Percentiles rank a stretch among this genome's conserved stretches.
Evolutionary conservation across 2,888 invertebrate species (phyloP).

Genomic region (Rhamnusium bicolor): DNA sequence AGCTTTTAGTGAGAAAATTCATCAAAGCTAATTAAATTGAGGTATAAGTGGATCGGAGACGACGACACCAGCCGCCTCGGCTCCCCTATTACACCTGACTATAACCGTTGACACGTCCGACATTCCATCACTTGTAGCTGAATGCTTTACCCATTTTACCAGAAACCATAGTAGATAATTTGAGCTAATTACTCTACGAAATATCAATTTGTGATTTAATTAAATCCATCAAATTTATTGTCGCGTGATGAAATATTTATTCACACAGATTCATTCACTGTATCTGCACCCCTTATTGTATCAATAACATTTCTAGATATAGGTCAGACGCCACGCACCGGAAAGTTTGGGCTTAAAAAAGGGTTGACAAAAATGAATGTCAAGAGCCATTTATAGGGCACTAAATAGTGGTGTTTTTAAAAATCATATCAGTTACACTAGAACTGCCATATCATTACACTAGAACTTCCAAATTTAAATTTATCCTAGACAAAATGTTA

Average conservation of each 20-base stretch:
- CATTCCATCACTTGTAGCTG: slow-evolving; percentile 28
- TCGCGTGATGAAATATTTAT: background rate
- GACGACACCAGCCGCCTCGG: slow-evolving; percentile 17
- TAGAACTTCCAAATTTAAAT: no score
- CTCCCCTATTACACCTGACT: slow-evolving; percentile 35
- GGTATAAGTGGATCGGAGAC: slow-evolving; percentile 52
- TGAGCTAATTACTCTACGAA: slow-evolving; percentile 17
- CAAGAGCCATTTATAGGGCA: no score
- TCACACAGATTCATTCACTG: background rate
- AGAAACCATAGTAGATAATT: slow-evolving; percentile 20
- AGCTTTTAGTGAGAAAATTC: slow-evolving; percentile 55
- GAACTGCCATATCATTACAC: no score
- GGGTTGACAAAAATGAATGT: no score
- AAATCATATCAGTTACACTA: no score
- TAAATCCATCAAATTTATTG: background rate
- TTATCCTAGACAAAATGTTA: no score
- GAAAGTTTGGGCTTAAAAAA: no score
- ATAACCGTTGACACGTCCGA: slow-evolving; percentile 33
- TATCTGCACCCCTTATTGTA: background rate
- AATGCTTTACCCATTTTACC: background rate
- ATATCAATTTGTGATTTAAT: slow-evolving; percentile 25
- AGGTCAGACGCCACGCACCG: no score
- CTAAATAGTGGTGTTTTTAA: no score
- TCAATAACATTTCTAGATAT: no score
- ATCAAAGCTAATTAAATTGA: slow-evolving; percentile 56